These are phyloP conservation scores for Drosophila rhopaloa DNA, from an alignment of 1,140 invertebrate genomes.

Conservation along the genomic window DNA sequence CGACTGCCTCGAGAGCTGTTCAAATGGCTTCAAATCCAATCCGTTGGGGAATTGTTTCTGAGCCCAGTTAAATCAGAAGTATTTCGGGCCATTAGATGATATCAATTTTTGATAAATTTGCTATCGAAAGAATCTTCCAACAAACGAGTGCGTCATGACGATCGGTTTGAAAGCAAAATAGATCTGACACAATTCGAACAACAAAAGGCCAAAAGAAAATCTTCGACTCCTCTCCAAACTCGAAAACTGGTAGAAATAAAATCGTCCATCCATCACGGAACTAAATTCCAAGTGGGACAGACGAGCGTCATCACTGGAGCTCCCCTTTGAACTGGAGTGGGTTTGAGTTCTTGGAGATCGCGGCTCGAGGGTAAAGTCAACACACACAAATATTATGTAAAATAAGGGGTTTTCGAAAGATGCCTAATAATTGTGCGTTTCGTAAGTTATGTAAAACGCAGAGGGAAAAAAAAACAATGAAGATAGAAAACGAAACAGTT, in stretches of 20 bases:
- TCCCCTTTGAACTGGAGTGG: constrained; percentile 52
- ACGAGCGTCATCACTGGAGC: constrained; percentile 61
- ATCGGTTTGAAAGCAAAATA: constrained; percentile 33
- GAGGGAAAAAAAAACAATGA: constrained; percentile 9
- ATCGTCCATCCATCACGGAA: constrained; percentile 69
- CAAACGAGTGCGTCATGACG: constrained; percentile 45
- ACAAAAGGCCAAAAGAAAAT: constrained; percentile 58
- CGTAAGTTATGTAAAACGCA: constrained; percentile 57
- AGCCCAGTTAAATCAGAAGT: constrained; percentile 19
- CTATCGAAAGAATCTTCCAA: not conserved
- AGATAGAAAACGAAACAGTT: constrained; percentile 40
- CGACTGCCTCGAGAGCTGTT: constrained; percentile 1
- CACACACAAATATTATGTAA: constrained; percentile 60
- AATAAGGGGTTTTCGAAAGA: constrained; percentile 33
- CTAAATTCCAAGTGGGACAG: constrained; percentile 57
- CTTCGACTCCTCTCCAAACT: constrained; percentile 27
- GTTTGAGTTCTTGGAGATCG: constrained; percentile 44
- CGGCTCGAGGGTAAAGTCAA: constrained; percentile 57
- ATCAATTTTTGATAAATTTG: constrained; percentile 40
- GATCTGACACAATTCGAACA: constrained; percentile 67
- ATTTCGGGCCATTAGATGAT: constrained; percentile 40
- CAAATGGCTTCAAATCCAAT: not conserved
- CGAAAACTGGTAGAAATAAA: constrained; percentile 62
- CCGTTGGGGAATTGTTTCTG: not conserved
- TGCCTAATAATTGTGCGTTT: constrained; percentile 18